phyloP scores from a whole-genome alignment of 2,113 vertebrate species.

The Rynchops niger region DNA sequence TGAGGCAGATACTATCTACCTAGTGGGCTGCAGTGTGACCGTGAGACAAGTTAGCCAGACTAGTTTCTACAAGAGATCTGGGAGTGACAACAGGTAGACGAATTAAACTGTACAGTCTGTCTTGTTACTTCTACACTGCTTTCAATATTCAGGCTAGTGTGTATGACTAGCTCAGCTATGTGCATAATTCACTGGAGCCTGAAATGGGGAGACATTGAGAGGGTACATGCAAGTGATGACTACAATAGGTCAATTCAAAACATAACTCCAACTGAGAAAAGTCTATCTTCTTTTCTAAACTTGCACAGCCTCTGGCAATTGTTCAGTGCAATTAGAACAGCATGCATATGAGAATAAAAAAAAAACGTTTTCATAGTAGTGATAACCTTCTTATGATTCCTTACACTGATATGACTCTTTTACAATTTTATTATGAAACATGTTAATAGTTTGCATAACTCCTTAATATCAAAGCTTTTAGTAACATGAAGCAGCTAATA shows the following conservation, averaged over 20 bases:
- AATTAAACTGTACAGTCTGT: background rate
- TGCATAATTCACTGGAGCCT: background rate
- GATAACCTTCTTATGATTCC: background rate
- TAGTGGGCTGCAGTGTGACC: background rate
- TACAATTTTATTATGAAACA: background rate
- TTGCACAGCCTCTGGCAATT: background rate
- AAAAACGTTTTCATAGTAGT: background rate
- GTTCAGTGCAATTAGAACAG: background rate
- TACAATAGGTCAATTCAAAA: background rate
- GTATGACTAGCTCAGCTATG: background rate
- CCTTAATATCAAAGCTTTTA: background rate
- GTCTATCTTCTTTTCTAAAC: background rate
- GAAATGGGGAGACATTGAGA: background rate
- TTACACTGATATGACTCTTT: background rate
- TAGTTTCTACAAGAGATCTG: background rate
- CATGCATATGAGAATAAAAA: background rate
- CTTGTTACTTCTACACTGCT: background rate
- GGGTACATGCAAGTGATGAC: background rate
- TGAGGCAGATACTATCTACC: background rate
- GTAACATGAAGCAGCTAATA: background rate
- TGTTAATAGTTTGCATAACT: background rate
- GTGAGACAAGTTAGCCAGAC: background rate
- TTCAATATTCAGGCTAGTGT: background rate
- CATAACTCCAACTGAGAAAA: background rate
- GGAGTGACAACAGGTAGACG: background rate